These are phyloP conservation scores for Cacatua alba DNA, from an alignment of 2,113 vertebrate genomes.

Conservation along the genomic window DNA sequence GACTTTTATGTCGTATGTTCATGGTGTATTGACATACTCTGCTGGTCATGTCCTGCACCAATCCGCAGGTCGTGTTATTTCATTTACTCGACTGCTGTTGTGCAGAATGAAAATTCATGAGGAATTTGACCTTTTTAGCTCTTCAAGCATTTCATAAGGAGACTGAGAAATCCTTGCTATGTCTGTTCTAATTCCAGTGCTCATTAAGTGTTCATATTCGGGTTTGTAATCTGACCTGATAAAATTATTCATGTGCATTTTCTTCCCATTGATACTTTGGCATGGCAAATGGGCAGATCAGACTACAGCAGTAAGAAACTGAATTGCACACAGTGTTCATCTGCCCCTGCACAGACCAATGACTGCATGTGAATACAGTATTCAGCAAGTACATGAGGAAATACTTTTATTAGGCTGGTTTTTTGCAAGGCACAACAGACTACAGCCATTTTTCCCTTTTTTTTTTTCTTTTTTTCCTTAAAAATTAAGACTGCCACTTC, in stretches of 20 bases:
- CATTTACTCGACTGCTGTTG: neutral
- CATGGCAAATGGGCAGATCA: neutral
- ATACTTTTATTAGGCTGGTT: neutral
- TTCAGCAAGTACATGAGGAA: neutral
- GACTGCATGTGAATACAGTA: neutral
- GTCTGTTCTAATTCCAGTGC: neutral
- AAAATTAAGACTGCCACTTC: neutral
- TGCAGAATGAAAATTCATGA: neutral
- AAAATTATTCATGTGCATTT: conserved; percentile 8
- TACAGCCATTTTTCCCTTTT: neutral
- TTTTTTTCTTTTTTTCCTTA: neutral
- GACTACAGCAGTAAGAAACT: neutral
- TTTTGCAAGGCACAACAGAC: neutral
- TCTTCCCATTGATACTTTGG: neutral
- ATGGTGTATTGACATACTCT: neutral
- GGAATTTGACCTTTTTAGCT: conserved; percentile 28
- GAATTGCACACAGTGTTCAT: neutral
- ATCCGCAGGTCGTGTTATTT: neutral
- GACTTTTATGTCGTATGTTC: neutral
- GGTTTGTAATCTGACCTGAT: neutral
- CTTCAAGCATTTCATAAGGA: neutral
- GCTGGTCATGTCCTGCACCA: neutral
- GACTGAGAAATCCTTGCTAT: neutral
- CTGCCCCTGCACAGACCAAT: neutral
- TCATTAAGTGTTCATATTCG: neutral